Evolutionary conservation across 2,888 invertebrate genomes (phyloP).

Genomic region (Eupithecia abbreviata): DNA sequence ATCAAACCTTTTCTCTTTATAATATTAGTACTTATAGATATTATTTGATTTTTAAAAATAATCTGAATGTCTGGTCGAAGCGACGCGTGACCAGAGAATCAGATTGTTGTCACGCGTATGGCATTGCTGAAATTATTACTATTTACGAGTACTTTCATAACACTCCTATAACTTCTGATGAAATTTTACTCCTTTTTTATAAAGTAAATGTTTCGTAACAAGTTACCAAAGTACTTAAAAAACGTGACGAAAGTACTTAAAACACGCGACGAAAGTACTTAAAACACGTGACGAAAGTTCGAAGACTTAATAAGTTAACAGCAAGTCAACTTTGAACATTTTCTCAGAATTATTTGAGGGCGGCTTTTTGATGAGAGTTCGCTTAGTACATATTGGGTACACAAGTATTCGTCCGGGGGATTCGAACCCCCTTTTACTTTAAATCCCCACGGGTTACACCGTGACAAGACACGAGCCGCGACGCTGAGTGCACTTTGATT

Average conservation of each 20-base stretch:
- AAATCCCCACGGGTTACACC: too few relatives aligned
- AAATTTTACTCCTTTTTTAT: neutral
- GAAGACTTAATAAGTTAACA: neutral
- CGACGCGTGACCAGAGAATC: too few relatives aligned
- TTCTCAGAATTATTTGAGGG: neutral
- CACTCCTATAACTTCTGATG: neutral
- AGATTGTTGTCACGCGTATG: too few relatives aligned
- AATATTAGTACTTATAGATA: too few relatives aligned
- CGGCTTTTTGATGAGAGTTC: neutral
- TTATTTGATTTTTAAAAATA: too few relatives aligned
- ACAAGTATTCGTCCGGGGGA: too few relatives aligned
- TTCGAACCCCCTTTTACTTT: too few relatives aligned
- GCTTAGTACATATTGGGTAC: neutral
- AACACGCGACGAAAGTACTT: neutral
- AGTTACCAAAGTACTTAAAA: neutral
- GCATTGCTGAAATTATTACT: too few relatives aligned
- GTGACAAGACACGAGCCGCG: too few relatives aligned
- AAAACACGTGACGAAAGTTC: neutral
- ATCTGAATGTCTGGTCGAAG: too few relatives aligned
- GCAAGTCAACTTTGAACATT: neutral
- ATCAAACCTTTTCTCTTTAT: too few relatives aligned
- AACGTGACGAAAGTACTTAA: neutral
- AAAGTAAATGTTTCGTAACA: neutral
- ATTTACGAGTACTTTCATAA: neutral
- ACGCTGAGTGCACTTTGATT: too few relatives aligned